Evolutionary conservation across 2,888 invertebrate species (phyloP), one percentile per base, ranked within the genome.

Genomic region (Uropetala carovei): DNA sequence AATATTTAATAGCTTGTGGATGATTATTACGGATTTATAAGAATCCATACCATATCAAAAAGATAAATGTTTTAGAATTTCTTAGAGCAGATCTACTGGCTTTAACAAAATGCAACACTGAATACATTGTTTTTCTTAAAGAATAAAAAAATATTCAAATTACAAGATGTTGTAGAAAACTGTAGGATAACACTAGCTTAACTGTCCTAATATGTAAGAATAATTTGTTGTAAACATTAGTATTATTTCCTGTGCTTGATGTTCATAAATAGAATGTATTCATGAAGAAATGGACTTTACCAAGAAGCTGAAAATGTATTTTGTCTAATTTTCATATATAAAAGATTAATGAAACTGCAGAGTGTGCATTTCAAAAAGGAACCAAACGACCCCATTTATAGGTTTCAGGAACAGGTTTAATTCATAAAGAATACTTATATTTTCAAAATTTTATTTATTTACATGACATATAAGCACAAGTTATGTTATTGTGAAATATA

Each of bases 301-400:
- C 43, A 83, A 64, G 56, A n/a, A 83, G 56, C 57, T 83, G 56
- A 83, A 57, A 83, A 83, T 83, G 83, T 83, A 83, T 83, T 83
- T 83, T 83, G 83, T 83, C 83, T 83, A 83, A 83, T 83, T 83
- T 83, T 83, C 83, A 83, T 83, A 83, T 57, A 83, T 83, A 83
- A 83, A 83, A 56, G 56, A 83, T 83, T 83, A 57, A 56, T 43
- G 83, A 83, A 83, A 57, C 18, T 83, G 83, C 83, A 83, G n/a
- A 8, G 43, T 43, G 43, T 43, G 56, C 43, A 83, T 57, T 57
- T 83, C 57, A 83, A 83, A 43, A 14, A 56, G 14, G 83, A 43
- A 43, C 43, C 43, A 43, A 3, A 43, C 43, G 43, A 83, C 18
- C 83, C 56, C 57, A 18, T 83, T 83, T 83, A 57, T 16, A 56